A percentile compares a stretch with the other conserved stretches of the same genome.
Evolutionary conservation across 2,797 vertebrate species (phyloP).

Genomic region (Setipinna tenuifilis): DNA sequence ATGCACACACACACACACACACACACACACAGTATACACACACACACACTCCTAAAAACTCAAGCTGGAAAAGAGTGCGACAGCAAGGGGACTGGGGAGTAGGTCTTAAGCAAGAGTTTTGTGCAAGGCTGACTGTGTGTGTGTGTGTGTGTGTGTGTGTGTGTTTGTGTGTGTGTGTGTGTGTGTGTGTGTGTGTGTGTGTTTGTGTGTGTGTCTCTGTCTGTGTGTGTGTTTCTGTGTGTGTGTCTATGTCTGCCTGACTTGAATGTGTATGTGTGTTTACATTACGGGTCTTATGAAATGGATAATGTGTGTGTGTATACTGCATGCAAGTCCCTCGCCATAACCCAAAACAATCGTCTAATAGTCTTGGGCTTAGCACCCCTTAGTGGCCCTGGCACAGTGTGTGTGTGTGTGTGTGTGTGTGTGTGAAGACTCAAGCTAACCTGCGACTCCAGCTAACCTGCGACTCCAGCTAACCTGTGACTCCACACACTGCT

Average conservation of each 20-base stretch:
- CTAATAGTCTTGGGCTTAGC: neutral
- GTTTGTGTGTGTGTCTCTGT: too few species aligned
- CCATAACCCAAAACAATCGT: neutral
- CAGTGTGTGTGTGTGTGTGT: neutral
- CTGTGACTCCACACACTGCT: neutral
- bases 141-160: neutral
- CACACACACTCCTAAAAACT: neutral
- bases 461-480: too few species aligned
- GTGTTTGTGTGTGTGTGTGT: neutral
- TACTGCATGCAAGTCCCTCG: neutral
- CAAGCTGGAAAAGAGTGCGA: neutral
- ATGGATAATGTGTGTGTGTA: neutral
- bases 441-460: too few species aligned
- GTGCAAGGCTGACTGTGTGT: neutral
- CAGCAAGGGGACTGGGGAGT: neutral
- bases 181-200: conserved; percentile 5
- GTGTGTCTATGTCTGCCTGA: neutral
- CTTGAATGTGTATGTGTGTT: neutral
- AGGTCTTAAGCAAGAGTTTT: neutral
- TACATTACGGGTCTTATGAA: neutral
- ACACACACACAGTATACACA: too few species aligned
- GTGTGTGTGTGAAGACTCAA: too few species aligned
- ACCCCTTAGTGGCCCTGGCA: neutral
- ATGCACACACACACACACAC: neutral
- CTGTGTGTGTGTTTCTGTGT: neutral